Conservation (phyloP, 2,113 vertebrate species). For the Agelaius tricolor region DNA sequence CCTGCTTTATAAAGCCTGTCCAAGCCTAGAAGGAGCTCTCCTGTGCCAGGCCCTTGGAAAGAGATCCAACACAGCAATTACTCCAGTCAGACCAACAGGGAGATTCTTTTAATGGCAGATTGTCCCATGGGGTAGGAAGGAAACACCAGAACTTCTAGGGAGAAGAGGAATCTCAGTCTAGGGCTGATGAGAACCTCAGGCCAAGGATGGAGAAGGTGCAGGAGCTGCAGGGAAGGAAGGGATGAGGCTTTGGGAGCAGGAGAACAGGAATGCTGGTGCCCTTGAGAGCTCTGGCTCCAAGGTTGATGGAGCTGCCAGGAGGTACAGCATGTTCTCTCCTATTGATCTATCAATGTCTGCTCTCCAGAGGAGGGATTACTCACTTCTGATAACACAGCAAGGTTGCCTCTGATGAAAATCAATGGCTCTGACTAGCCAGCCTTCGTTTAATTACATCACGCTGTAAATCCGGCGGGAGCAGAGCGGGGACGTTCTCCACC, state of each 20-base stretch:
- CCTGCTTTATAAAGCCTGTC: background rate
- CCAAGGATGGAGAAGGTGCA: background rate
- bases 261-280: background rate
- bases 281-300: constrained; percentile 37
- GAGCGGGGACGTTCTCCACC: background rate
- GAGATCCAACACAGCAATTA: background rate
- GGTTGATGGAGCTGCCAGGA: constrained; percentile 66
- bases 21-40: background rate
- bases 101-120: background rate
- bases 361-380: constrained; percentile 67
- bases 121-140: background rate
- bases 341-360: constrained; percentile 71
- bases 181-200: background rate
- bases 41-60: background rate
- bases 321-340: constrained; percentile 59
- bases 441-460: constrained; percentile 57
- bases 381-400: constrained; percentile 70
- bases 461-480: constrained; percentile 4
- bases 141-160: background rate
- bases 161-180: background rate
- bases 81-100: background rate
- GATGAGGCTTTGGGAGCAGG: background rate
- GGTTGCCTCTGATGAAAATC: constrained; percentile 70
- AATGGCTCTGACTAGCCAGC: constrained; percentile 45
- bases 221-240: background rate